Percentiles rank a stretch among this genome's conserved stretches.
Evolutionary conservation across 1,140 invertebrate genomes (phyloP).

Genomic region (Drosophila azteca): DNA sequence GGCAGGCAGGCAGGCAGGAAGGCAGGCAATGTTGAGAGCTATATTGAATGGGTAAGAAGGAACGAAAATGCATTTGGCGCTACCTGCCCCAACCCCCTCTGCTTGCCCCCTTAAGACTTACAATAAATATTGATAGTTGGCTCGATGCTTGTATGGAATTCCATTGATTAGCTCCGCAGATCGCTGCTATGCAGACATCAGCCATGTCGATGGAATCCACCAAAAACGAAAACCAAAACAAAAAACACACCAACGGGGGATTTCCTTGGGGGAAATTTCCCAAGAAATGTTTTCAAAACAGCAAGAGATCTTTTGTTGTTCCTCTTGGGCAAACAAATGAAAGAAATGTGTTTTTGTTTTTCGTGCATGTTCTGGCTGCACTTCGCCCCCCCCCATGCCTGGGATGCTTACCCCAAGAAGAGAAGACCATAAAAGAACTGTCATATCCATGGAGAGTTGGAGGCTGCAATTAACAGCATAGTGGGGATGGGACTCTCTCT

Average conservation of each 20-base stretch:
- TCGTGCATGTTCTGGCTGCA: slow-evolving; percentile 49
- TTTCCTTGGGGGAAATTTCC: slow-evolving; percentile 23
- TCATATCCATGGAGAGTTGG: slow-evolving; percentile 17
- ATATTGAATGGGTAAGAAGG: slow-evolving; percentile 13
- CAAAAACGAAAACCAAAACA: not conserved
- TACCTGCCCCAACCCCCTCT: slow-evolving; percentile 5
- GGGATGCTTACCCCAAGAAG: no score
- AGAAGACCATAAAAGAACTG: slow-evolving; percentile 8
- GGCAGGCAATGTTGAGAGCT: slow-evolving; percentile 37
- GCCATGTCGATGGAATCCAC: slow-evolving; percentile 2
- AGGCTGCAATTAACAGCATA: slow-evolving; percentile 16
- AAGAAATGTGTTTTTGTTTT: slow-evolving; percentile 56
- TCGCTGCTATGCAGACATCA: not conserved
- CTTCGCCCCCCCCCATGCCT: no score
- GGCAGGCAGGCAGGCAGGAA: no score
- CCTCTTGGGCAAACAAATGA: slow-evolving; percentile 30
- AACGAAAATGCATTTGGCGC: slow-evolving; percentile 18
- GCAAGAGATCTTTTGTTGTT: slow-evolving; percentile 43
- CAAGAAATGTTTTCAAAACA: slow-evolving; percentile 57
- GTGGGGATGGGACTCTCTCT: slow-evolving; percentile 13
- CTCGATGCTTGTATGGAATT: slow-evolving; percentile 27
- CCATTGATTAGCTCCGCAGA: slow-evolving; percentile 46
- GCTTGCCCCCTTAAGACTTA: slow-evolving; percentile 31
- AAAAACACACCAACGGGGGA: slow-evolving; percentile 36
- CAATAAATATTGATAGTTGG: slow-evolving; percentile 56